Base-by-base conservation (phyloP, 2,113 vertebrate genomes). In the Alligator sinensis region DNA sequence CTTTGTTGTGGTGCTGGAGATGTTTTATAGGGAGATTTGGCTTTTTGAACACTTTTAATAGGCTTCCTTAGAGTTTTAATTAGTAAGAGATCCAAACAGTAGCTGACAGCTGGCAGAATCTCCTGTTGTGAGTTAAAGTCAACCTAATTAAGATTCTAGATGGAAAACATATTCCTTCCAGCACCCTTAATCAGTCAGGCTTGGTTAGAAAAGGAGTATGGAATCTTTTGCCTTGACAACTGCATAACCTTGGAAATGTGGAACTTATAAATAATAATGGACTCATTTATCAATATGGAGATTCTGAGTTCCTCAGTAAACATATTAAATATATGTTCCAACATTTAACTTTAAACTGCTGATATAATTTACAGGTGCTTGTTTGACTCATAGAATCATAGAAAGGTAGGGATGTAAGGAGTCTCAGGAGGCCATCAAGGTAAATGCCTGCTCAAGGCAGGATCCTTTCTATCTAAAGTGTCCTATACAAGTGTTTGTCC, bases 141-240 rank as follows among this genome's bases (percentile, higher is more conserved):
- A 98, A 98, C 97, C 98, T 99, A 99, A 99, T 99, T 99, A 98
- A 98, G 98, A 98, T 99, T 99, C 98, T 96, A 93, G 57, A 97
- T 98, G 97, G 97, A 95, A 97, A 98, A 97, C 97, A 94, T 97
- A 97, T 98, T 98, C 97, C 95, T 98, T 95, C 88, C 96, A 98
- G 97, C 97, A 98, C 97, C 88, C 97, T 97, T 98, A 98, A 98
- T 99, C 98, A 98, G 97, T 98, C 92, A 97, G 95, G 94, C 92
- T 97, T 97, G 95, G 97, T 97, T 98, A 97, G 96, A 96, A 96
- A 97, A 97, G 96, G 98, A 98, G 97, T 97, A 98, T 97, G 95
- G 97, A 97, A 95, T 96, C 97, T 97, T 97, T 98, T 97, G 97
- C 97, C 96, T 98, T 97, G 94, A 96, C 91, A 97, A 96, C 97